Conservation (phyloP, 2,113 vertebrate genomes). For the Mus pahari region DNA sequence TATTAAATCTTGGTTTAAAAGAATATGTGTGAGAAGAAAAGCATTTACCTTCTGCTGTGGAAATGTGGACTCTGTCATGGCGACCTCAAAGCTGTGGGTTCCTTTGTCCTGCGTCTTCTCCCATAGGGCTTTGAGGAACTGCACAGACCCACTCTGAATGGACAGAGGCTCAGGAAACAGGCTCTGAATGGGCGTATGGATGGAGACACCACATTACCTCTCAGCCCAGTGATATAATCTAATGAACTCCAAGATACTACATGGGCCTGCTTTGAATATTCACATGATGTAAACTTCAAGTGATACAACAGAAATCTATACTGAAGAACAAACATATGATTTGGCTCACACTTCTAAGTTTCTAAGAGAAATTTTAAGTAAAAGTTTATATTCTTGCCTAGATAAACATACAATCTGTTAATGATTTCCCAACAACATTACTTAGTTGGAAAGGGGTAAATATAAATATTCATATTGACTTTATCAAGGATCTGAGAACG, state of each 20-base stretch:
- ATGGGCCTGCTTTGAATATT: not conserved
- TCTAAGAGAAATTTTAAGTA: slow-evolving; percentile 61
- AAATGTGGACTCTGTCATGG: slow-evolving; percentile 91
- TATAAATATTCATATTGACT: slow-evolving; percentile 60
- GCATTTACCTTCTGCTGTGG: slow-evolving; percentile 92
- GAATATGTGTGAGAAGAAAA: not conserved
- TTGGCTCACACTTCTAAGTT: slow-evolving; percentile 12
- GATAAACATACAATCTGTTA: not conserved
- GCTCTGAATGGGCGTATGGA: slow-evolving; percentile 85
- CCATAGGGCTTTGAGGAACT: slow-evolving; percentile 92
- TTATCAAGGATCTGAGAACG: slow-evolving; percentile 54
- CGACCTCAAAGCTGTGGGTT: slow-evolving; percentile 92
- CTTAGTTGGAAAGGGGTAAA: slow-evolving; percentile 32
- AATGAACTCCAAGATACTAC: not conserved
- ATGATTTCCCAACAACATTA: slow-evolving; percentile 24
- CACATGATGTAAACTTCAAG: slow-evolving; percentile 30
- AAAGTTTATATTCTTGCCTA: not conserved
- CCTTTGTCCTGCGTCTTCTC: slow-evolving; percentile 91
- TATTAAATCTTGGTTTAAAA: slow-evolving; percentile 21
- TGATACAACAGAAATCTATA: not conserved
- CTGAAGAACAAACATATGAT: not conserved
- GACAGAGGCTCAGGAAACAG: slow-evolving; percentile 91
- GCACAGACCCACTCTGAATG: slow-evolving; percentile 88
- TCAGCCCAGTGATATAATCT: not conserved
- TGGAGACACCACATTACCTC: not conserved